These are phyloP conservation scores for Neosilurus mollespiculum DNA, from an alignment of 2,797 vertebrate species.

Conservation along the genomic window DNA sequence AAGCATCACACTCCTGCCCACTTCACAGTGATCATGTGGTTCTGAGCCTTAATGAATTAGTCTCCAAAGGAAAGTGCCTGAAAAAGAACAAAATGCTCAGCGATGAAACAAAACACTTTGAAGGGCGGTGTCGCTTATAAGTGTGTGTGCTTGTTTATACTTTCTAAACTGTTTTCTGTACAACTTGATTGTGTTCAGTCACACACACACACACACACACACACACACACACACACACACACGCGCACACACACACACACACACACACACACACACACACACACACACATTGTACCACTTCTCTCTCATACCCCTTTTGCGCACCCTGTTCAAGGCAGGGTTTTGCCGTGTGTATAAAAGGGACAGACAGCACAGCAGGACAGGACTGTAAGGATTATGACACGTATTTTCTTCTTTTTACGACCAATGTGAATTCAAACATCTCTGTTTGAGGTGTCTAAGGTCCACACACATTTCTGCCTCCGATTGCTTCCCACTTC, in stretches of 20 bases:
- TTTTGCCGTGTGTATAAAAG: too few relatives aligned
- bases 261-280: slow-evolving; percentile 4
- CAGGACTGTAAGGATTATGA: too few relatives aligned
- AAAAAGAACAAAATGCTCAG: slow-evolving; percentile 27
- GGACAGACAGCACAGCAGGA: too few relatives aligned
- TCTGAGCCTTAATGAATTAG: slow-evolving; percentile 13
- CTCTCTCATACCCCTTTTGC: too few relatives aligned
- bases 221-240: slow-evolving; percentile 19
- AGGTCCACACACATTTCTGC: neutral
- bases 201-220: slow-evolving; percentile 29
- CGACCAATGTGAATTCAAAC: too few relatives aligned
- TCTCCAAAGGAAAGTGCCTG: slow-evolving; percentile 9
- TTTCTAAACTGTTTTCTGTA: neutral
- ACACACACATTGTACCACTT: neutral
- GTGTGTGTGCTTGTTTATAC: slow-evolving; percentile 1
- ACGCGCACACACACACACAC: slow-evolving; percentile 35
- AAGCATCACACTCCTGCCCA: slow-evolving; percentile 2
- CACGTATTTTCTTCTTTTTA: too few relatives aligned
- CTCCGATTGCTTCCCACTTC: too few relatives aligned
- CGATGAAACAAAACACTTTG: slow-evolving; percentile 3
- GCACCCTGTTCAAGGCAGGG: too few relatives aligned
- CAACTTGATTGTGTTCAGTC: neutral
- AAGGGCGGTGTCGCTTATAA: neutral
- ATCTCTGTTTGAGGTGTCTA: too few relatives aligned
- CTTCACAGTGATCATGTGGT: slow-evolving; percentile 15